Percentiles rank a stretch among this genome's conserved stretches.
phyloP scores from a whole-genome alignment of 1,140 invertebrate species.

The Diabrotica virgifera region DNA sequence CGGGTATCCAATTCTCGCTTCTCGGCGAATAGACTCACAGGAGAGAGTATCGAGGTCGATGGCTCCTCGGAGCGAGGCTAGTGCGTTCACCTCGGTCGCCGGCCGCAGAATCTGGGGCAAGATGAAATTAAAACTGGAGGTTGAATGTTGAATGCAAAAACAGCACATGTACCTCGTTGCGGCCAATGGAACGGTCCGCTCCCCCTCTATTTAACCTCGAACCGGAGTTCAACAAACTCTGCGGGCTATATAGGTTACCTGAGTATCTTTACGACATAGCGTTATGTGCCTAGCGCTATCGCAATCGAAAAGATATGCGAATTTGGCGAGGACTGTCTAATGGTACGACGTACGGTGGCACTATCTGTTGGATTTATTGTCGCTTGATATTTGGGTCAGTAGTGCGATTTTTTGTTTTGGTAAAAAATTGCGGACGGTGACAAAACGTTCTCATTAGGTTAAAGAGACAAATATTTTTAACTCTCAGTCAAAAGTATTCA shows the following conservation, averaged over 20 bases:
- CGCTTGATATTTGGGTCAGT: too few species aligned
- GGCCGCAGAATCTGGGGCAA: constrained; percentile 47
- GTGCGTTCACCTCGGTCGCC: constrained; percentile 44
- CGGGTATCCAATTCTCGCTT: constrained; percentile 8
- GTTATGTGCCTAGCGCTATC: constrained; percentile 26
- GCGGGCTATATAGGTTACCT: constrained; percentile 47
- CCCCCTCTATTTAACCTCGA: constrained; percentile 35
- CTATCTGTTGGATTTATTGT: neutral
- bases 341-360: neutral
- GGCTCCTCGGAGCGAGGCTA: constrained; percentile 36
- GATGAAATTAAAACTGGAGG: constrained; percentile 50
- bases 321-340: constrained; percentile 1
- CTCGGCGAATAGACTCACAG: neutral
- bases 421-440: too few species aligned
- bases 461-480: too few species aligned
- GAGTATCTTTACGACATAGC: constrained; percentile 21
- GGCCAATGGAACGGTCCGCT: constrained; percentile 34
- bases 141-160: constrained; percentile 38
- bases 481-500: too few species aligned
- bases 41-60: constrained; percentile 37
- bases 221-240: constrained; percentile 44
- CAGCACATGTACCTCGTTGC: constrained; percentile 39
- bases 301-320: constrained; percentile 18
- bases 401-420: too few species aligned
- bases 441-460: too few species aligned